phyloP scores from a whole-genome alignment of 2,888 invertebrate species.

The Heliconius sara region DNA sequence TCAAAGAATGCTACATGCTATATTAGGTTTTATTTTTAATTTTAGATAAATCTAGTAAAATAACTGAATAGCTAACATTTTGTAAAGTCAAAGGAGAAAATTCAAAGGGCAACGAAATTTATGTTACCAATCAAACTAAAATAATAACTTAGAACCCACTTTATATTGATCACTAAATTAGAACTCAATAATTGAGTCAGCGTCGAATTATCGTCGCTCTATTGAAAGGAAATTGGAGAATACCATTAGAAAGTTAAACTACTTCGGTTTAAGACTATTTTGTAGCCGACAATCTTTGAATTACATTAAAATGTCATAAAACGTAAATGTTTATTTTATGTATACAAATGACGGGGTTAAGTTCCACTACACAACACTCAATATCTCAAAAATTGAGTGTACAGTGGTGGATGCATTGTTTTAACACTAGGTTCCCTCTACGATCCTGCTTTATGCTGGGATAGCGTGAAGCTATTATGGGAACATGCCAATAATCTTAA shows the following conservation, averaged over 20 bases:
- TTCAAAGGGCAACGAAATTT: slow-evolving; percentile 20
- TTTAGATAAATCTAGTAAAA: background rate
- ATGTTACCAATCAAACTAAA: slow-evolving; percentile 25
- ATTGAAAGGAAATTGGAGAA: background rate
- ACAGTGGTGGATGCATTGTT: too few species aligned
- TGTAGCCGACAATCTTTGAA: background rate
- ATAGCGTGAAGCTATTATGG: too few species aligned
- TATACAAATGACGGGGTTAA: too few species aligned
- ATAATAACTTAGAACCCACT: slow-evolving; percentile 31
- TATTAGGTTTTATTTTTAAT: background rate
- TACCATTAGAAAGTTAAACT: background rate
- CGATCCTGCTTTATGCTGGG: too few species aligned
- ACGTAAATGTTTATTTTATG: too few species aligned
- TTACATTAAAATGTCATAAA: background rate
- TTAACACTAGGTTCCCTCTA: too few species aligned
- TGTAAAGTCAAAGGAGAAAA: slow-evolving; percentile 6
- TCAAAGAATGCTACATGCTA: too few species aligned
- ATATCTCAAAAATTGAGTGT: too few species aligned
- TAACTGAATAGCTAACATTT: slow-evolving; percentile 1
- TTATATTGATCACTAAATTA: slow-evolving; percentile 20
- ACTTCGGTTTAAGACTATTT: background rate
- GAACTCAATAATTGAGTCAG: slow-evolving; percentile 24
- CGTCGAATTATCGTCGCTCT: background rate
- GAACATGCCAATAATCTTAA: too few species aligned
- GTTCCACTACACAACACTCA: too few species aligned